phyloP scores from a whole-genome alignment of 1,140 invertebrate species.

The Pseudomyrmex cubaensis region DNA sequence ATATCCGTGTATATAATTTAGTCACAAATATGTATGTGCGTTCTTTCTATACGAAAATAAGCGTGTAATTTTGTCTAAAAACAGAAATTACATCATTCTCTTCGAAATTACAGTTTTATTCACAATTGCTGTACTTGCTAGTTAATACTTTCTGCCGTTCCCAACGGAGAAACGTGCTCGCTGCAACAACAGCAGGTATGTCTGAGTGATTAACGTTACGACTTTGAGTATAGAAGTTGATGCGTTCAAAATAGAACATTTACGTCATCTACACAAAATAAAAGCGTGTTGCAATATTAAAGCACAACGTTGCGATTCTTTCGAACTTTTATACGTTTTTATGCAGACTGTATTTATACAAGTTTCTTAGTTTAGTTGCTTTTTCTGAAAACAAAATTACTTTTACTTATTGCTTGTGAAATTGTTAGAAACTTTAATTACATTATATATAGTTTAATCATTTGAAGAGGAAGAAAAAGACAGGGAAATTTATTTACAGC shows the following conservation, averaged over 20 bases:
- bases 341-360: too few relatives aligned
- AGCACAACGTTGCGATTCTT: not conserved
- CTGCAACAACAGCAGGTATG: slow-evolving; percentile 27
- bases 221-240: not conserved
- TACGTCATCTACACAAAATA: not conserved
- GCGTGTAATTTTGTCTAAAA: not conserved
- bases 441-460: too few relatives aligned
- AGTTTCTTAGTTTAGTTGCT: too few relatives aligned
- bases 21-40: not conserved
- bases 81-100: slow-evolving; percentile 9
- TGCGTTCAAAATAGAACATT: not conserved
- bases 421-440: too few relatives aligned
- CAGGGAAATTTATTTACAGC: too few relatives aligned
- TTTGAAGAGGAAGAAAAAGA: too few relatives aligned
- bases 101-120: slow-evolving; percentile 30
- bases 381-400: too few relatives aligned
- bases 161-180: slow-evolving; percentile 35
- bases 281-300: not conserved
- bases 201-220: slow-evolving; percentile 58
- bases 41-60: not conserved
- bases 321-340: too few relatives aligned
- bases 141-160: slow-evolving; percentile 21
- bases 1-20: not conserved
- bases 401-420: too few relatives aligned
- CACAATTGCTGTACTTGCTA: not conserved